Evolutionary conservation across 2,113 vertebrate genomes (phyloP).

Genomic region (Corythoichthys haematopterus): DNA sequence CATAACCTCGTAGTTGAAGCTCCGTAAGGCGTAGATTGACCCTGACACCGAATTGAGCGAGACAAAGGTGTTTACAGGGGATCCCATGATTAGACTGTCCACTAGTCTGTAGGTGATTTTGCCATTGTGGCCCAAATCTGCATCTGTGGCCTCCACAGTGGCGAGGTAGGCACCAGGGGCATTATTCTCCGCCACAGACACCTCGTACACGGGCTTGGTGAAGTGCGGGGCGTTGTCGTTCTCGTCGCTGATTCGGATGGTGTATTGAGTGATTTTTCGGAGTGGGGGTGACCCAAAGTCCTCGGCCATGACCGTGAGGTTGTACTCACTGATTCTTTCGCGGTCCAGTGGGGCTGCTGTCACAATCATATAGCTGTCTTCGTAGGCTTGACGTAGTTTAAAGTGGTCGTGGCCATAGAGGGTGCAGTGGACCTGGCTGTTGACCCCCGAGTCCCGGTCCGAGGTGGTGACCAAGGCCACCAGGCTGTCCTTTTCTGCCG

Average conservation of each 20-base stretch:
- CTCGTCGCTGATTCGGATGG: slow-evolving; percentile 82
- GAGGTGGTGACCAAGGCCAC: slow-evolving; percentile 91
- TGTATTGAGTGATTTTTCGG: slow-evolving; percentile 80
- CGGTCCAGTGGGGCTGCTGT: slow-evolving; percentile 80
- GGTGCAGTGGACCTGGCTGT: slow-evolving; percentile 87
- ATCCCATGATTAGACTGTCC: slow-evolving; percentile 78
- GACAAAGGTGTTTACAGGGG: slow-evolving; percentile 84
- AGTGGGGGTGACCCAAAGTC: slow-evolving; percentile 84
- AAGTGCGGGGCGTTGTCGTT: slow-evolving; percentile 90
- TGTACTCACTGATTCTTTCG: slow-evolving; percentile 85
- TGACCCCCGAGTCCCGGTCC: slow-evolving; percentile 85
- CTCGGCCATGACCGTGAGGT: slow-evolving; percentile 89
- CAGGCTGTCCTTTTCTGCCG: slow-evolving; percentile 83
- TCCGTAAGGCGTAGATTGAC: slow-evolving; percentile 86
- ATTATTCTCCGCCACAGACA: slow-evolving; percentile 84
- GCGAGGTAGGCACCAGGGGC: slow-evolving; percentile 83
- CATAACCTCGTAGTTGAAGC: slow-evolving; percentile 89
- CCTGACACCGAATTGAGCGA: slow-evolving; percentile 86
- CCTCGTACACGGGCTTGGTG: slow-evolving; percentile 77
- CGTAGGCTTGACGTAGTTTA: slow-evolving; percentile 84
- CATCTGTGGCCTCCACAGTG: slow-evolving; percentile 79
- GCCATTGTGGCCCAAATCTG: slow-evolving; percentile 82
- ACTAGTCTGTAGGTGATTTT: slow-evolving; percentile 83
- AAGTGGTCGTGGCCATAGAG: slow-evolving; percentile 88
- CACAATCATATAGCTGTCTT: slow-evolving; percentile 89